phyloP scores from a whole-genome alignment of 2,888 invertebrate genomes.

The Apotomis turbidana region DNA sequence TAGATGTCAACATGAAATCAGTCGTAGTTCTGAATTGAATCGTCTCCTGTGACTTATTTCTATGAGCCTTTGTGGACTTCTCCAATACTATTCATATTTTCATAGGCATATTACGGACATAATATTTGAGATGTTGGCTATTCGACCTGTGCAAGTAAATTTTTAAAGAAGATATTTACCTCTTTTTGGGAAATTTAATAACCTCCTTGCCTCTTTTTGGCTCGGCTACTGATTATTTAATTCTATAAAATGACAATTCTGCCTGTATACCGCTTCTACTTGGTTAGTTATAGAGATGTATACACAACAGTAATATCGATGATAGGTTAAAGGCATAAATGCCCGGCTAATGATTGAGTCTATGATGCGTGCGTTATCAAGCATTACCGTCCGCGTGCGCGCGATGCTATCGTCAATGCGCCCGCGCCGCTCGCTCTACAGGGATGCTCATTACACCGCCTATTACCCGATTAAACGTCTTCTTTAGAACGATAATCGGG shows the following conservation, averaged over 20 bases:
- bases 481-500: constrained; percentile 30
- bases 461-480: constrained; percentile 33
- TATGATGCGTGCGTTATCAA: constrained; percentile 25
- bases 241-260: neutral
- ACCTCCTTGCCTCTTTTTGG: too few relatives aligned
- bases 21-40: too few relatives aligned
- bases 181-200: too few relatives aligned
- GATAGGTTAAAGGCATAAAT: neutral
- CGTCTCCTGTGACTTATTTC: too few relatives aligned
- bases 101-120: too few relatives aligned
- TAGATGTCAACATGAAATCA: too few relatives aligned
- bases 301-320: neutral
- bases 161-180: too few relatives aligned
- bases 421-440: constrained; percentile 17
- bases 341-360: constrained; percentile 21
- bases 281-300: neutral
- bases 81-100: too few relatives aligned
- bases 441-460: constrained; percentile 22
- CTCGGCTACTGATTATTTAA: too few relatives aligned
- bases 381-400: constrained; percentile 22
- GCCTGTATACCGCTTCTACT: neutral
- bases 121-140: too few relatives aligned
- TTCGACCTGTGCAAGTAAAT: too few relatives aligned
- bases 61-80: too few relatives aligned
- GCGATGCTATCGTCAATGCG: constrained; percentile 32